Evolutionary conservation across 2,888 invertebrate species (phyloP).

Genomic region (Chorisops tibialis): DNA sequence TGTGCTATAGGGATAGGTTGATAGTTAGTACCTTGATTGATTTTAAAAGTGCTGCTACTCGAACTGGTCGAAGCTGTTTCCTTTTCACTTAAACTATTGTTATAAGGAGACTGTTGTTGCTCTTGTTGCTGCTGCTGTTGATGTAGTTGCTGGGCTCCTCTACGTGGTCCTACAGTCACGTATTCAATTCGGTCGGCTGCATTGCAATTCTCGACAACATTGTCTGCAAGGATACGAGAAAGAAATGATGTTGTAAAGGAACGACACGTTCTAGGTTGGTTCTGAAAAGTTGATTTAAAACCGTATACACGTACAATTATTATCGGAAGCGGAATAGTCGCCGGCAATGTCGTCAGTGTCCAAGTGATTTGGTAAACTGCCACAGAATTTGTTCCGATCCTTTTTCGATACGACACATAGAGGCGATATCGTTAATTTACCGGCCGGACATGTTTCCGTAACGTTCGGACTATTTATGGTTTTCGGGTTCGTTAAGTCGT

Average conservation of each 20-base stretch:
- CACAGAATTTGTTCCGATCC: constrained; percentile 37
- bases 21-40: constrained; percentile 33
- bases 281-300: constrained; percentile 20
- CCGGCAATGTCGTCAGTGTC: constrained; percentile 33
- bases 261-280: background rate
- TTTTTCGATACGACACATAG: constrained; percentile 31
- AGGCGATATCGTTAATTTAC: constrained; percentile 29
- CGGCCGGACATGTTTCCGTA: constrained; percentile 22
- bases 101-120: constrained; percentile 25
- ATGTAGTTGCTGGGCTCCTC: constrained; percentile 15
- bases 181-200: constrained; percentile 32
- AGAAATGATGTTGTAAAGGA: background rate
- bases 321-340: constrained; percentile 9
- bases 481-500: background rate
- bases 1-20: background rate
- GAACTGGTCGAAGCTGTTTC: constrained; percentile 33
- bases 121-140: constrained; percentile 21
- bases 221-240: constrained; percentile 29
- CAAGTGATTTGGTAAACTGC: constrained; percentile 37
- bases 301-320: constrained; percentile 28
- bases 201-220: constrained; percentile 13
- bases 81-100: constrained; percentile 33
- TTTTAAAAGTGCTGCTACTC: constrained; percentile 32
- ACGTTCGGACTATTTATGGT: constrained; percentile 15
- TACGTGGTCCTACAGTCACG: constrained; percentile 33